Base-by-base conservation (phyloP, 2,888 invertebrate species). In the Oscheius sp. region DNA sequence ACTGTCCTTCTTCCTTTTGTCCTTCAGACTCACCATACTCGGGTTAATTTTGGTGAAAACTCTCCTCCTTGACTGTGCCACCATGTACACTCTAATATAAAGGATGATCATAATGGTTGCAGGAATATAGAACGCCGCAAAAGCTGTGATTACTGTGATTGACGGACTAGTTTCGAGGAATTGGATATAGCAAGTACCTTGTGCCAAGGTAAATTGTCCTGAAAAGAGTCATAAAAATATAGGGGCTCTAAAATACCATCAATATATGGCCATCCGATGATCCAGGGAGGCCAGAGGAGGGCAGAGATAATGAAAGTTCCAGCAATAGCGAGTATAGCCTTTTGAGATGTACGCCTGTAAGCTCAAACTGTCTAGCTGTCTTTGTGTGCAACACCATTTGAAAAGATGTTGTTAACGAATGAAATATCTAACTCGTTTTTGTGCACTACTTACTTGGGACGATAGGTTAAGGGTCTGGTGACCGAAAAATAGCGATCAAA, bases 151-250 rank as follows among this genome's bases (percentile, higher is more conserved):
- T 87, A 97, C 93, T 68, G 97, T 96, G 87, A 96, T 93, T 88
- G 94, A 94, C 88, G 94, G 93, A 89, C 96, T 96, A 70, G 95
- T 94, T 89, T 94, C 93, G 88, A 97, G 93, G 89, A 98, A 97
- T 90, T 97, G 96, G 85, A 98, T 95, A 89, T 95, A 95, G 88
- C 97, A 97, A 88, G 93, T 92, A 86, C 92, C 90, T 65, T 91
- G 91, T 59, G 94, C 94, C 80, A 95, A 94, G 24, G 94, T 94
- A 73, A 95, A 33, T 22, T 62, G 47, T 2, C 50, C 50, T 50
- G 45, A 24, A 61, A 61, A 41, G n/a, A 41, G 32, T 0, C 4
- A 12, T 33, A 30, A 17, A n/a, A 12, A 20, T 51, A 28, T 51
- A 6, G n/a, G 14, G 9, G 8, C 4, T 17, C 28, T 28, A n/a